phyloP scores from a whole-genome alignment of 2,888 invertebrate species.

The Dynastes tityus region DNA sequence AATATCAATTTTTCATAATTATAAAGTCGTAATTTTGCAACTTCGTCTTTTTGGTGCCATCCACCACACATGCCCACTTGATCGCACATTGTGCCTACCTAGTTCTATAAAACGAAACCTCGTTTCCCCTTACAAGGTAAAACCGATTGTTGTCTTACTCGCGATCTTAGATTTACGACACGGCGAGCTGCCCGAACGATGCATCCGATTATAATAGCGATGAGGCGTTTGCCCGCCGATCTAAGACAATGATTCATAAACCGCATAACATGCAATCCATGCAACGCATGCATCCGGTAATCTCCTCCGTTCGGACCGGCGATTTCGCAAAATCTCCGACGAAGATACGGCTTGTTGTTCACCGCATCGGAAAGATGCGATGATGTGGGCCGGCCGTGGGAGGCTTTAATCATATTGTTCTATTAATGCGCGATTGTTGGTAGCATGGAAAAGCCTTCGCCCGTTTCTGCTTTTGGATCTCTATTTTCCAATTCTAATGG shows the following conservation, averaged over 20 bases:
- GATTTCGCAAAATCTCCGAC: slow-evolving; percentile 55
- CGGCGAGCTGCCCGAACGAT: slow-evolving; percentile 36
- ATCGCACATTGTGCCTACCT: slow-evolving; percentile 1
- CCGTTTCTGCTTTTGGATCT: slow-evolving; percentile 41
- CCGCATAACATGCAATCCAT: slow-evolving; percentile 8
- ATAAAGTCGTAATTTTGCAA: too few relatives aligned
- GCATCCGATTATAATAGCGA: slow-evolving; percentile 54
- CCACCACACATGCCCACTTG: neutral
- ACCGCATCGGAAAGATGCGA: slow-evolving; percentile 43
- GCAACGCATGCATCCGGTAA: neutral
- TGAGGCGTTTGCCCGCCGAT: neutral
- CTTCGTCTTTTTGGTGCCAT: neutral
- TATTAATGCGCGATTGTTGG: slow-evolving; percentile 52
- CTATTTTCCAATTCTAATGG: neutral
- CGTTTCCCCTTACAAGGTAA: slow-evolving; percentile 54
- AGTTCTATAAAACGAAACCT: slow-evolving; percentile 50
- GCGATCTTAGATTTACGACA: slow-evolving; percentile 54
- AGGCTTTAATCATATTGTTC: slow-evolving; percentile 57
- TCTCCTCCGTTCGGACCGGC: neutral
- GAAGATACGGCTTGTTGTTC: slow-evolving; percentile 52
- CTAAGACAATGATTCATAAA: slow-evolving; percentile 52
- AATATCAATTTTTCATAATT: too few relatives aligned
- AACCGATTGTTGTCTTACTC: slow-evolving; percentile 50
- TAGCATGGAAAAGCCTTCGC: slow-evolving; percentile 53
- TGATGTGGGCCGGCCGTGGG: slow-evolving; percentile 56